Evolutionary conservation across 2,113 vertebrate species (phyloP).

Genomic region (Xerus inauris): DNA sequence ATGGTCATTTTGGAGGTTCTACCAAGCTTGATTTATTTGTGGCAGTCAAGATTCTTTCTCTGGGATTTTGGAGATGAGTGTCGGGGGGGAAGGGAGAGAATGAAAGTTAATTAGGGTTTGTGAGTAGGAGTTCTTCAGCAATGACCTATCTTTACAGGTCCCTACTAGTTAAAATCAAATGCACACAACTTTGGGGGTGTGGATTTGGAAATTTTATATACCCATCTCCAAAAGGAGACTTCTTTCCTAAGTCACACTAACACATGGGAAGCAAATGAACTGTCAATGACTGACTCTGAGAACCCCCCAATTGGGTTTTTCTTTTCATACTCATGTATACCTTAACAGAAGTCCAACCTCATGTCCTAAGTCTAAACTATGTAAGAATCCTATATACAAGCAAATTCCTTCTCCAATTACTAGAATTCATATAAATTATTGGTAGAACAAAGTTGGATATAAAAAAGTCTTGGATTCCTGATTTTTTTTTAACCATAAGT

Average conservation of each 20-base stretch:
- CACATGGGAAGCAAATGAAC: not conserved
- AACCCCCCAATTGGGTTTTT: rapidly evolving
- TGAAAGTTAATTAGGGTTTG: not conserved
- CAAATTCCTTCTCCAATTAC: not conserved
- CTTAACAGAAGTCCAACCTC: not conserved
- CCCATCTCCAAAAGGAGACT: not conserved
- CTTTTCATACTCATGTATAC: not conserved
- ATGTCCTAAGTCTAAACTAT: not conserved
- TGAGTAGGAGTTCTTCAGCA: not conserved
- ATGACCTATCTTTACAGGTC: no score
- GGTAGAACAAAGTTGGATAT: not conserved
- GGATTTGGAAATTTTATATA: not conserved
- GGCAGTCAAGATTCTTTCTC: not conserved
- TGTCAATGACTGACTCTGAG: not conserved
- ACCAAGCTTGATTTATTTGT: not conserved
- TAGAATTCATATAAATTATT: not conserved
- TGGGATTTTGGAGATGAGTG: not conserved
- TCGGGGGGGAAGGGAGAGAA: not conserved
- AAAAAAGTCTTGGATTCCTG: not conserved
- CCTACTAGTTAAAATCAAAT: not conserved
- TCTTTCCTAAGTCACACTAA: not conserved
- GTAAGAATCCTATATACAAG: not conserved
- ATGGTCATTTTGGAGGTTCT: not conserved
- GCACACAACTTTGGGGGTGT: not conserved
- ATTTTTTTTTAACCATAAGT: not conserved